Evolutionary conservation across 2,797 vertebrate genomes (phyloP).

Genomic region (Takifugu ocellatus): DNA sequence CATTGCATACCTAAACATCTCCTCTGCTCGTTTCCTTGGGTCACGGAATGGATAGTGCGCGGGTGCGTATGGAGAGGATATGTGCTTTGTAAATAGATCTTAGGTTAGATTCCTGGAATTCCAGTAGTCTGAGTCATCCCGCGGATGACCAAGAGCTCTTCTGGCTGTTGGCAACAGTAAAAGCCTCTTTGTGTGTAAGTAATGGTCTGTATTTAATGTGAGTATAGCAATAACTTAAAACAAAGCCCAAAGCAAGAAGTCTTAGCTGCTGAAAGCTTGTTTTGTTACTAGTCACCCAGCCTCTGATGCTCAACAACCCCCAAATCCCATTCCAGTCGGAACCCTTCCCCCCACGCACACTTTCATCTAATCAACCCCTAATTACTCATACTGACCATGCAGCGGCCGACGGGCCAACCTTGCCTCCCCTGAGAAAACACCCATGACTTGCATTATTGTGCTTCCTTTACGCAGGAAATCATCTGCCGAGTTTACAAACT

Average conservation of each 20-base stretch:
- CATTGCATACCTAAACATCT: constrained; percentile 14
- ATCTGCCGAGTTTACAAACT: too few species aligned
- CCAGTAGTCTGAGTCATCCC: constrained; percentile 67
- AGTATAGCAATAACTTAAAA: constrained; percentile 41
- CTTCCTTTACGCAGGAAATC: neutral
- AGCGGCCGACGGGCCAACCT: constrained; percentile 39
- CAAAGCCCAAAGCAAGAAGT: constrained; percentile 11
- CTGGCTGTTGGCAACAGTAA: constrained; percentile 39
- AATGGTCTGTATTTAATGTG: constrained; percentile 58
- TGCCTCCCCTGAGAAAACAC: constrained; percentile 22
- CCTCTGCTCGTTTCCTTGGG: constrained; percentile 12
- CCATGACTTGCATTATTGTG: constrained; percentile 22
- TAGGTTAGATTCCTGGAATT: constrained; percentile 78
- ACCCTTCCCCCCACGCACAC: constrained; percentile 65
- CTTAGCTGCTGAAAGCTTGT: constrained; percentile 47
- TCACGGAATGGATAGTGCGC: constrained; percentile 42
- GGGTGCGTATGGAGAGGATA: constrained; percentile 60
- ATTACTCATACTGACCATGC: constrained; percentile 68
- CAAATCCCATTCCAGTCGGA: constrained; percentile 59
- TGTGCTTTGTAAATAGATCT: constrained; percentile 78
- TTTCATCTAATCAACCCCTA: constrained; percentile 77
- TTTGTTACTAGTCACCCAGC: constrained; percentile 33
- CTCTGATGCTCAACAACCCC: constrained; percentile 62
- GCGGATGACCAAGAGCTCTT: constrained; percentile 56
- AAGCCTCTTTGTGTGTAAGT: constrained; percentile 9